These are phyloP conservation scores for Stenolophus ochropezus DNA, from an alignment of 2,888 invertebrate genomes.

Conservation along the genomic window DNA sequence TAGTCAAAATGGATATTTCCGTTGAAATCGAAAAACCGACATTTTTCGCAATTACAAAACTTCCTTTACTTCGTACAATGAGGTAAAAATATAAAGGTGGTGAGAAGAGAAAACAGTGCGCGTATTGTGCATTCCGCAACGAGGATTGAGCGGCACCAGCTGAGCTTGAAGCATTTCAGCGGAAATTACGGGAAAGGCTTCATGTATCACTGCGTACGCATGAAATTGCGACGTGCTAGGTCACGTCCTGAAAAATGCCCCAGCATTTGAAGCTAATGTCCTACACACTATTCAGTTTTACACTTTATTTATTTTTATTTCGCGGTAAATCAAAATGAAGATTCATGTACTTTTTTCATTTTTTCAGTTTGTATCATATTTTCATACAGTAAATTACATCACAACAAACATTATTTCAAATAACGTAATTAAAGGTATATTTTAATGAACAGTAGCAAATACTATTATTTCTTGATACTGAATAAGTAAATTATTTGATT, in stretches of 20 bases:
- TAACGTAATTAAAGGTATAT: neutral
- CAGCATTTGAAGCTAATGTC: conserved; percentile 28
- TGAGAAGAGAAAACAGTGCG: neutral
- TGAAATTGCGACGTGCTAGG: conserved; percentile 41
- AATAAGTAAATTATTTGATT: too few relatives aligned
- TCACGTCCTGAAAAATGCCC: conserved; percentile 36
- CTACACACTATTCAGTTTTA: conserved; percentile 20
- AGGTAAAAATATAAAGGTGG: too few relatives aligned
- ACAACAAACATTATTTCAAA: neutral
- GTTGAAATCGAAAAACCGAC: too few relatives aligned
- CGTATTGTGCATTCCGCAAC: neutral
- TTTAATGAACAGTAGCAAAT: neutral
- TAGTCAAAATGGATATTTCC: too few relatives aligned
- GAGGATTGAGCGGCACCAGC: neutral
- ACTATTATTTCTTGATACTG: too few relatives aligned
- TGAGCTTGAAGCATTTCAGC: conserved; percentile 40
- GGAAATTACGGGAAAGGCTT: conserved; percentile 40
- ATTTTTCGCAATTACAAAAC: too few relatives aligned
- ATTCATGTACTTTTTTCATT: neutral
- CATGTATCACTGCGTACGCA: conserved; percentile 53
- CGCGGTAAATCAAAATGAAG: neutral
- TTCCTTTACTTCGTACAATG: too few relatives aligned
- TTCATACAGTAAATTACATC: neutral
- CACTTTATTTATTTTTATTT: conserved; percentile 32
- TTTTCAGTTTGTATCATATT: neutral